Percentiles rank a stretch among this genome's conserved stretches.
Evolutionary conservation across 2,888 invertebrate species (phyloP).

Genomic region (Pollenia amentaria): DNA sequence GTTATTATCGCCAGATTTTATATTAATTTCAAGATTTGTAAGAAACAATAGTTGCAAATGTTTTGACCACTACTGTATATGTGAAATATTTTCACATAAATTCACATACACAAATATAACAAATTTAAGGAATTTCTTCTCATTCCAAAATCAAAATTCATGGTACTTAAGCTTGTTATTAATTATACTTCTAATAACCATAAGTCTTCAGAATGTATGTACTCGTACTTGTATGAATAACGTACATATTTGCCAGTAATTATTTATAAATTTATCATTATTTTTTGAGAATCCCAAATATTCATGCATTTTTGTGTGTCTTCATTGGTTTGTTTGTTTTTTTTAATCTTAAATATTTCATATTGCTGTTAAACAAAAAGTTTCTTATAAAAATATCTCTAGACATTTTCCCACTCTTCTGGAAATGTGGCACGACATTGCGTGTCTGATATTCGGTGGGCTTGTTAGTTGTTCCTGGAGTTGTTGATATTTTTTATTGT

Average conservation of each 20-base stretch:
- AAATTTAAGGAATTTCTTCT: too few relatives aligned
- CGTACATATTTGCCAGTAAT: not conserved
- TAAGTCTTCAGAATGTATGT: not conserved
- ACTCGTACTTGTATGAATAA: not conserved
- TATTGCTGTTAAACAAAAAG: not conserved
- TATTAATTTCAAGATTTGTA: too few relatives aligned
- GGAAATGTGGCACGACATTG: slow-evolving; percentile 3
- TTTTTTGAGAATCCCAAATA: not conserved
- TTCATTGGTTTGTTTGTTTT: slow-evolving; percentile 7
- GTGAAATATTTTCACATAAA: too few relatives aligned
- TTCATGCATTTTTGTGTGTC: slow-evolving; percentile 17
- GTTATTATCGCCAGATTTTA: too few relatives aligned
- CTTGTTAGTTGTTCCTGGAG: not conserved
- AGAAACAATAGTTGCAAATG: too few relatives aligned
- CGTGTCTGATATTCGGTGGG: slow-evolving; percentile 39
- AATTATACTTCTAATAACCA: not conserved
- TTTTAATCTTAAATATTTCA: slow-evolving; percentile 36
- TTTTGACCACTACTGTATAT: too few relatives aligned
- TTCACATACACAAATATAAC: too few relatives aligned
- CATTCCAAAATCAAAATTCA: too few relatives aligned
- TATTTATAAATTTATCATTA: slow-evolving; percentile 18
- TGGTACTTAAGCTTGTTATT: too few relatives aligned
- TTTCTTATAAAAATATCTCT: not conserved
- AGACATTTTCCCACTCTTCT: not conserved
- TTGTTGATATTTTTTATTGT: slow-evolving; percentile 22